A percentile compares a stretch with the other conserved stretches of the same genome.
Conservation (phyloP, 2,888 invertebrate genomes). For the Morpho helenor region DNA sequence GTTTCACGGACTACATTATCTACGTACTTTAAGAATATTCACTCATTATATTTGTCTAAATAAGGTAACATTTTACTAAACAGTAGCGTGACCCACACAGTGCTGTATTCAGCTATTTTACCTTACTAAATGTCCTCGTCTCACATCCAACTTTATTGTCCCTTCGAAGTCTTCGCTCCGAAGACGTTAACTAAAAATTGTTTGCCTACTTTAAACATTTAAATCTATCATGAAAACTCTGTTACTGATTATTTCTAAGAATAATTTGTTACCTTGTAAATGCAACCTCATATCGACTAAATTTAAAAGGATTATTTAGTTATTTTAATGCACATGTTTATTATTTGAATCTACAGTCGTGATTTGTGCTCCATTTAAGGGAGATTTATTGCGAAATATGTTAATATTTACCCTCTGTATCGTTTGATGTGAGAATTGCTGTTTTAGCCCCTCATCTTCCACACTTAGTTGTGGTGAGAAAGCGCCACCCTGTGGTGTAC, state of each 20-base stretch:
- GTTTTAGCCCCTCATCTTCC: slow-evolving; percentile 71
- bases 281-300: too few species aligned
- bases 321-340: too few species aligned
- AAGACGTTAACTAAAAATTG: slow-evolving; percentile 73
- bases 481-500: slow-evolving; percentile 66
- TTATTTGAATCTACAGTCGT: slow-evolving; percentile 26
- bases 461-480: slow-evolving; percentile 67
- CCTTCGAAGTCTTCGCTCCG: slow-evolving; percentile 74
- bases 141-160: slow-evolving; percentile 76
- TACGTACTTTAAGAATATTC: neutral
- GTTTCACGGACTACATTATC: neutral
- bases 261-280: too few species aligned
- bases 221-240: neutral
- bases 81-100: slow-evolving; percentile 53
- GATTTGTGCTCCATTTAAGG: slow-evolving; percentile 19
- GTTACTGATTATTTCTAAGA: too few species aligned
- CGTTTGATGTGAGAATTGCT: slow-evolving; percentile 71
- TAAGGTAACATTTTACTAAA: slow-evolving; percentile 10
- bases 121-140: slow-evolving; percentile 72
- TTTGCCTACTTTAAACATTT: slow-evolving; percentile 57
- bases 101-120: slow-evolving; percentile 61
- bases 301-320: too few species aligned
- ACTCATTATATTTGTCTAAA: too few species aligned
- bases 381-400: slow-evolving; percentile 24
- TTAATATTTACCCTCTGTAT: slow-evolving; percentile 69